These are phyloP conservation scores for Drosophila bocki DNA, from an alignment of 1,140 invertebrate genomes.

Conservation along the genomic window DNA sequence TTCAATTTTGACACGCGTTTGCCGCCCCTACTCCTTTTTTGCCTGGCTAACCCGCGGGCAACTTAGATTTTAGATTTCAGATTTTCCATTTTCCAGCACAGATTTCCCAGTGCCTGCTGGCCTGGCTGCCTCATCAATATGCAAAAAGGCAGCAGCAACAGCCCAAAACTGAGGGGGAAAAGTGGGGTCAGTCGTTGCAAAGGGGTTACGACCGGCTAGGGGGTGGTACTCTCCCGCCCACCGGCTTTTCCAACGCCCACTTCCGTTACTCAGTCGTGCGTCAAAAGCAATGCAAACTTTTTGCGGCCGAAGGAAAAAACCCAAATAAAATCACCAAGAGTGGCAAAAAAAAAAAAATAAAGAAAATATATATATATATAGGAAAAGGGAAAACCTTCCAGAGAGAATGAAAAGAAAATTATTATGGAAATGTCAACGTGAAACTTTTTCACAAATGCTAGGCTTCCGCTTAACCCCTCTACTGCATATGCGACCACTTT, in stretches of 20 bases:
- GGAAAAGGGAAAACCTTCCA: constrained; percentile 2
- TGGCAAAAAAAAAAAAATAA: constrained; percentile 13
- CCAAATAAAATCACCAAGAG: constrained; percentile 36
- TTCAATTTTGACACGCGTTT: constrained; percentile 74
- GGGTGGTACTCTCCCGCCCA: constrained; percentile 2
- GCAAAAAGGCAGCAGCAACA: constrained; percentile 61
- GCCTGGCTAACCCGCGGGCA: constrained; percentile 12
- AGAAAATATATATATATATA: constrained; percentile 3
- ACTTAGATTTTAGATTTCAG: constrained; percentile 51
- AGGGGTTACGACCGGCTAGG: constrained; percentile 12
- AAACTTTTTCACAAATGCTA: constrained; percentile 77
- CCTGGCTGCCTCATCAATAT: constrained; percentile 68
- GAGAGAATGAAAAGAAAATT: constrained; percentile 70
- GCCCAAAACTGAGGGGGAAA: too few relatives aligned
- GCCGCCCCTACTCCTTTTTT: neutral
- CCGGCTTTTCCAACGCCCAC: constrained; percentile 13
- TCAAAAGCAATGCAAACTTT: constrained; percentile 82
- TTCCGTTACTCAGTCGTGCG: constrained; percentile 69
- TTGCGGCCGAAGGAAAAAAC: constrained; percentile 33
- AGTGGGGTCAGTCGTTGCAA: constrained; percentile 24
- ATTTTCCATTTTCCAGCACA: constrained; percentile 45
- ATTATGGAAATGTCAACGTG: constrained; percentile 83
- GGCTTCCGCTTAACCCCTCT: constrained; percentile 41
- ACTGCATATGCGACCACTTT: constrained; percentile 65
- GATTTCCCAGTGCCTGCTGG: constrained; percentile 17